A percentile compares a stretch with the other conserved stretches of the same genome.
Evolutionary conservation across 2,888 invertebrate species (phyloP).

Genomic region (Chymomyza procnemis): DNA sequence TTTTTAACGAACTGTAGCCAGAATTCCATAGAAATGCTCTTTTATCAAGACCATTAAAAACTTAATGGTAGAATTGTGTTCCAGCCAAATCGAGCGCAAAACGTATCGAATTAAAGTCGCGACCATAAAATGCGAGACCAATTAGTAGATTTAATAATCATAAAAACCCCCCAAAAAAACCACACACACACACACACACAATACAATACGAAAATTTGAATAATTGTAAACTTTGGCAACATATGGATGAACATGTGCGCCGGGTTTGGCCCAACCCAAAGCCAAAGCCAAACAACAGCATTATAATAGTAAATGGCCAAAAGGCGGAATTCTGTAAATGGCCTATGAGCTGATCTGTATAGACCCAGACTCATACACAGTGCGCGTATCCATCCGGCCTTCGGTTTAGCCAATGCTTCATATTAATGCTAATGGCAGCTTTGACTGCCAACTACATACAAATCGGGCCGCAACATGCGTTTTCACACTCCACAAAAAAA

Average conservation of each 20-base stretch:
- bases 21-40: not conserved
- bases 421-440: not conserved
- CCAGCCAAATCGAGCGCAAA: constrained; percentile 17
- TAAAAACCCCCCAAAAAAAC: constrained; percentile 35
- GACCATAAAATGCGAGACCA: constrained; percentile 37
- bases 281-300: constrained; percentile 25
- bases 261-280: constrained; percentile 16
- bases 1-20: not conserved
- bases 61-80: not conserved
- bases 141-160: constrained; percentile 50
- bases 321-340: constrained; percentile 3
- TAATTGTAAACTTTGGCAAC: constrained; percentile 32
- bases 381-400: constrained; percentile 28
- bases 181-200: constrained; percentile 2
- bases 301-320: not conserved
- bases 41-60: not conserved
- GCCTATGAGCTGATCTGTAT: constrained; percentile 17
- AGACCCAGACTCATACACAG: constrained; percentile 10
- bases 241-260: constrained; percentile 18
- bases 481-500: not conserved
- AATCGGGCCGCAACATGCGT: constrained; percentile 10
- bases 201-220: not conserved
- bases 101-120: constrained; percentile 33
- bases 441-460: constrained; percentile 24
- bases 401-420: constrained; percentile 21